Evolutionary conservation across 2,888 invertebrate genomes (phyloP).

Genomic region (Gandaritis pyraliata): DNA sequence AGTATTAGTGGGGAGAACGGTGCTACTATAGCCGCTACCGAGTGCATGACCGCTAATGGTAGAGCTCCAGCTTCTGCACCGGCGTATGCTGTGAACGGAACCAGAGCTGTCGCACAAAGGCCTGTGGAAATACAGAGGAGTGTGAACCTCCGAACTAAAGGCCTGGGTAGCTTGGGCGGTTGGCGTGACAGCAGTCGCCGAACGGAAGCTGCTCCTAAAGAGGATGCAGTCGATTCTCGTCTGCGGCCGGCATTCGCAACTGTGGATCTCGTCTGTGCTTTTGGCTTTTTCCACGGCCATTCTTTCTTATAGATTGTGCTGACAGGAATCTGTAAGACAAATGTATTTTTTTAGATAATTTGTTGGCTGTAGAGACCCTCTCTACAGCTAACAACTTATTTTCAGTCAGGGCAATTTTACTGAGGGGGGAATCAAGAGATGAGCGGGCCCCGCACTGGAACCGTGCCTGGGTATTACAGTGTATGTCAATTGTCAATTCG

Average conservation of each 20-base stretch:
- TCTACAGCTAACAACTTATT: too few species aligned
- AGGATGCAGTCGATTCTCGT: conserved; percentile 88
- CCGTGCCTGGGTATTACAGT: too few species aligned
- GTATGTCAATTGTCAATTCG: too few species aligned
- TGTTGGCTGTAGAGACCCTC: too few species aligned
- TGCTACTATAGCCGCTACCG: conserved; percentile 84
- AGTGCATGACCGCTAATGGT: conserved; percentile 85
- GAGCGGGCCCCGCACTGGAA: too few species aligned
- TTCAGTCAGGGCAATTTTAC: too few species aligned
- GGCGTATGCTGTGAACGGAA: conserved; percentile 83
- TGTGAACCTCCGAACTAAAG: conserved; percentile 77
- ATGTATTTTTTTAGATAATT: too few species aligned
- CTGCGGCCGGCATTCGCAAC: conserved; percentile 68
- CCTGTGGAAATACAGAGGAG: conserved; percentile 85
- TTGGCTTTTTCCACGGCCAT: conserved; percentile 78
- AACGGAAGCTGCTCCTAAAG: conserved; percentile 91
- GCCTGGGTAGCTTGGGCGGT: conserved; percentile 77
- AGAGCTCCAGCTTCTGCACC: conserved; percentile 85
- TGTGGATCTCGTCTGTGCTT: conserved; percentile 54
- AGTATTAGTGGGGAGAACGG: conserved; percentile 75
- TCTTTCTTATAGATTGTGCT: conserved; percentile 76
- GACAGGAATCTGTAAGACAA: conserved; percentile 65
- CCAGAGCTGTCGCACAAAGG: conserved; percentile 86
- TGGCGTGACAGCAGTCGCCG: conserved; percentile 87
- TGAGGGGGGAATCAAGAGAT: too few species aligned